Conservation (phyloP, 1,140 invertebrate genomes). For the Saccostrea cuccullata region DNA sequence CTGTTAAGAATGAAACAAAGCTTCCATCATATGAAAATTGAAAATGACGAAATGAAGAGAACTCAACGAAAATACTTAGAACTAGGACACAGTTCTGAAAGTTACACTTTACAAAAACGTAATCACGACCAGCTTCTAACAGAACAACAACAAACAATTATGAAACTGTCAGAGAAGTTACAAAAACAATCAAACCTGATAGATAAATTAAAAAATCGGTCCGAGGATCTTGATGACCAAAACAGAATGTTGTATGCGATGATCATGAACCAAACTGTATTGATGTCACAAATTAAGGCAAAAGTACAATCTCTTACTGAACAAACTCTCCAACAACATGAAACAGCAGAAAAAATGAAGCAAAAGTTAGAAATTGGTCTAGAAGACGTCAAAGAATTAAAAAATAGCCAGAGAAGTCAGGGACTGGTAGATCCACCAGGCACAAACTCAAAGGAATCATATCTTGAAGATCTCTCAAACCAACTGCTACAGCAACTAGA, state of each 20-base stretch:
- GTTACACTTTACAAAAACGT: slow-evolving; percentile 3
- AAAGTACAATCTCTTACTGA: slow-evolving; percentile 68
- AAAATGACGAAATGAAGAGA: slow-evolving; percentile 65
- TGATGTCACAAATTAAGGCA: slow-evolving; percentile 67
- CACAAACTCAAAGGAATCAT: background rate
- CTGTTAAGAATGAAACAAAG: slow-evolving; percentile 71
- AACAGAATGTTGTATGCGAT: slow-evolving; percentile 69
- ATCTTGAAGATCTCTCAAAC: slow-evolving; percentile 39
- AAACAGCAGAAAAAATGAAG: slow-evolving; percentile 60
- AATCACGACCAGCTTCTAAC: slow-evolving; percentile 58
- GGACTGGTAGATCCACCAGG: background rate
- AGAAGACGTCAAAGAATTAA: slow-evolving; percentile 8
- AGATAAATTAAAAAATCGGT: slow-evolving; percentile 60
- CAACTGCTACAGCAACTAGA: slow-evolving; percentile 57
- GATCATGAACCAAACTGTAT: slow-evolving; percentile 70
- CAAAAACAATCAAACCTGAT: slow-evolving; percentile 65
- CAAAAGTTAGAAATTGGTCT: slow-evolving; percentile 49
- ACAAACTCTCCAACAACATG: slow-evolving; percentile 61
- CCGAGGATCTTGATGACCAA: slow-evolving; percentile 67
- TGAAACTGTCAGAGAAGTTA: slow-evolving; percentile 62
- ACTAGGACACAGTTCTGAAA: slow-evolving; percentile 56
- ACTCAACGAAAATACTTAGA: slow-evolving; percentile 66
- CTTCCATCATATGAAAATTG: slow-evolving; percentile 60
- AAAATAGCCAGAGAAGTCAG: background rate
- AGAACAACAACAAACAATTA: slow-evolving; percentile 66